These are phyloP conservation scores for Pachycephala philippinensis DNA, from an alignment of 2,113 vertebrate species.

Conservation along the genomic window DNA sequence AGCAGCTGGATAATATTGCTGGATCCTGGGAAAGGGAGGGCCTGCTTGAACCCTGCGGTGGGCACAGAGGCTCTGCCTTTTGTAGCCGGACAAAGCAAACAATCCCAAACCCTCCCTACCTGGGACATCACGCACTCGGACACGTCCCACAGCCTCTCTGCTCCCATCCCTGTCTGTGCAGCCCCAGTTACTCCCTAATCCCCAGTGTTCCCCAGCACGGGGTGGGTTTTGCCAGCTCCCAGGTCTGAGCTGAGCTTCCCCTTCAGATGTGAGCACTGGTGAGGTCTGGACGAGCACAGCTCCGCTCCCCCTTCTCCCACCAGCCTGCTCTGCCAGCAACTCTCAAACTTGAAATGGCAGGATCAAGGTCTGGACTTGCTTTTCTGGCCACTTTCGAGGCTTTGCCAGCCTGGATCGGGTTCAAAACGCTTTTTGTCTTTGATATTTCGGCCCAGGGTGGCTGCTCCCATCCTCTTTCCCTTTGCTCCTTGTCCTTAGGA, in stretches of 20 bases:
- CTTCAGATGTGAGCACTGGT: fast-evolving
- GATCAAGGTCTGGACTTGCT: background rate
- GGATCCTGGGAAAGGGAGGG: background rate
- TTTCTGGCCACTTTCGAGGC: background rate
- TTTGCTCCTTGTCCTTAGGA: background rate
- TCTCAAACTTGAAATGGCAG: background rate
- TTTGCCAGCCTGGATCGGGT: background rate
- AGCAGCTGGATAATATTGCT: background rate
- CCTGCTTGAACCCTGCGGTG: background rate
- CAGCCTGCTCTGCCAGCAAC: background rate
- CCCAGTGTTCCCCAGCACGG: too few relatives aligned
- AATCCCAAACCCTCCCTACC: background rate
- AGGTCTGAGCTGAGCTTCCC: background rate
- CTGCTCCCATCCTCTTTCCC: background rate
- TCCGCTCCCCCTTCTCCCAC: background rate
- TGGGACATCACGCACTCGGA: background rate
- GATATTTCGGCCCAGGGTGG: background rate
- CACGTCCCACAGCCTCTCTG: background rate
- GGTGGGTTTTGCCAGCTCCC: background rate
- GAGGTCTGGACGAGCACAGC: background rate
- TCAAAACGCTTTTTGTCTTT: background rate
- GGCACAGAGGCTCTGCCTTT: background rate
- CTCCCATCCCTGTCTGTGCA: background rate
- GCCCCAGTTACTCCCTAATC: background rate
- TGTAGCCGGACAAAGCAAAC: background rate